These are phyloP conservation scores for Ceratosolen fusciceps DNA, from an alignment of 1,140 invertebrate species.

Conservation along the genomic window DNA sequence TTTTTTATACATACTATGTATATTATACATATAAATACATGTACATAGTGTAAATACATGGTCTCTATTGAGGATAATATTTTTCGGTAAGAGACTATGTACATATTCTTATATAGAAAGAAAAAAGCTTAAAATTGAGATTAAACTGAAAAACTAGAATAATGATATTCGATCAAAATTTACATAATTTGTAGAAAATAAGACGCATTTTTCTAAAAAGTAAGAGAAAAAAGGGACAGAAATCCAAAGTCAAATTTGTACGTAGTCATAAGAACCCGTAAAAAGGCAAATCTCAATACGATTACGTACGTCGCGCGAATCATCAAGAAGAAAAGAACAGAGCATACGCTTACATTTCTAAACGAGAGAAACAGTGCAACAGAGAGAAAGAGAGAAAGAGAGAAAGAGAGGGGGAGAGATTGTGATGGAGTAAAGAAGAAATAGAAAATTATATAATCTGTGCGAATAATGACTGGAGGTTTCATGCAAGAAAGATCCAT, in stretches of 20 bases:
- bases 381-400: background rate
- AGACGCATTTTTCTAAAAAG: conserved; percentile 5
- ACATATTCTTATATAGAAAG: background rate
- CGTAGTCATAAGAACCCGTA: background rate
- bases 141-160: background rate
- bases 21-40: too few relatives aligned
- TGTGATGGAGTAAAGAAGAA: background rate
- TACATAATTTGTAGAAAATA: background rate
- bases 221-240: background rate
- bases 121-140: background rate
- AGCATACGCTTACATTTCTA: too few relatives aligned
- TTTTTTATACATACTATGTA: too few relatives aligned
- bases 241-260: background rate
- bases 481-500: background rate
- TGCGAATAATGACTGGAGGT: conserved; percentile 14
- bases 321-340: conserved; percentile 23
- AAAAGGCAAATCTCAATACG: conserved; percentile 18
- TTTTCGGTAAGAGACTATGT: conserved; percentile 14
- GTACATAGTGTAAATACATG: too few relatives aligned
- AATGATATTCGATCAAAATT: conserved; percentile 2
- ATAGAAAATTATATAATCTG: conserved; percentile 28
- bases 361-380: background rate
- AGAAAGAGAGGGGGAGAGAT: background rate
- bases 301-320: conserved; percentile 34
- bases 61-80: too few relatives aligned